These are phyloP conservation scores for Calycopis cecrops DNA, from an alignment of 1,140 invertebrate species.

Conservation along the genomic window DNA sequence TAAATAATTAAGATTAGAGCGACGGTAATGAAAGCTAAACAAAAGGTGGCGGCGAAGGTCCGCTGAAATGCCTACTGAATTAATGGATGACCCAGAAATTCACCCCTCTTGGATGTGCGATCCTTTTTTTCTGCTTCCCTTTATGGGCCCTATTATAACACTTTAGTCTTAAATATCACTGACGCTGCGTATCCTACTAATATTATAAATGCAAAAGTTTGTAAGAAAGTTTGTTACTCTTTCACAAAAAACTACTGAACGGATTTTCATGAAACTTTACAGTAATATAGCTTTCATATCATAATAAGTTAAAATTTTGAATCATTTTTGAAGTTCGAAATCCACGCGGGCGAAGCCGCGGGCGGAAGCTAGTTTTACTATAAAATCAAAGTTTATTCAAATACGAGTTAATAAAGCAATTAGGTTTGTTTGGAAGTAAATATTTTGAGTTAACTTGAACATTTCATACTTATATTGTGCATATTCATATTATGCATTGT, in stretches of 20 bases:
- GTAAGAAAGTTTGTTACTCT: too few relatives aligned
- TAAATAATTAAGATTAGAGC: conserved; percentile 27
- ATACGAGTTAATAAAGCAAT: too few relatives aligned
- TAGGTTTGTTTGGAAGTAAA: too few relatives aligned
- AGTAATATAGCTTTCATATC: too few relatives aligned
- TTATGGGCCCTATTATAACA: conserved; percentile 2
- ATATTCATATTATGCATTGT: too few relatives aligned
- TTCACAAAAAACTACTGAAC: too few relatives aligned
- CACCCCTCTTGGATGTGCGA: conserved; percentile 8
- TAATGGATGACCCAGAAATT: conserved; percentile 16
- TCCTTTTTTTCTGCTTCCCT: conserved; percentile 13
- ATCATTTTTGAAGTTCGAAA: background rate
- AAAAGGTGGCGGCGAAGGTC: conserved; percentile 15
- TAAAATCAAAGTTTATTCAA: conserved; percentile 1
- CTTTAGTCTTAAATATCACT: conserved; percentile 1
- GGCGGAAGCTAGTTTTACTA: background rate
- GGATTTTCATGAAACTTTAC: too few relatives aligned
- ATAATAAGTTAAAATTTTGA: background rate
- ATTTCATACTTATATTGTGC: too few relatives aligned
- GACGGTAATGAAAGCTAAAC: conserved; percentile 26
- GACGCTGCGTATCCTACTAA: background rate
- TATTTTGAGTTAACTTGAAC: too few relatives aligned
- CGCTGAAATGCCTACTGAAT: conserved; percentile 13
- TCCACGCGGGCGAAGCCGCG: too few relatives aligned
- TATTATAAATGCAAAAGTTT: background rate